These are phyloP conservation scores for Corythaeola cristata DNA, from an alignment of 2,113 vertebrate species.

Conservation along the genomic window DNA sequence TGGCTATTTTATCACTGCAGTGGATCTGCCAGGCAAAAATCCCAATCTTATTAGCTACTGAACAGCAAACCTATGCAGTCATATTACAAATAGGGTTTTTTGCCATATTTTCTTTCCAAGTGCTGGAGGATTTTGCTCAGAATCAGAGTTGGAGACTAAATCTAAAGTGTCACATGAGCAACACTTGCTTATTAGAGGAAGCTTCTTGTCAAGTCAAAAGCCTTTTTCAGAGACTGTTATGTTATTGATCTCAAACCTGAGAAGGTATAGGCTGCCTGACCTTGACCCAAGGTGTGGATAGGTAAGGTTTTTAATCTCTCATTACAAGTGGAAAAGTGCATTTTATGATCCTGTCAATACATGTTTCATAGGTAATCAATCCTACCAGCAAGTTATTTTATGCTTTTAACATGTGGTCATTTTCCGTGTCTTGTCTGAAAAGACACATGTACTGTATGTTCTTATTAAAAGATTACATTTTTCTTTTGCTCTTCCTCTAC, in stretches of 20 bases:
- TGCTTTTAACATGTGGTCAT: neutral
- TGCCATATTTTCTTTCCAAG: neutral
- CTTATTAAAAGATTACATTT: neutral
- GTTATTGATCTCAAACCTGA: constrained; percentile 11
- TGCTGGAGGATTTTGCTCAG: neutral
- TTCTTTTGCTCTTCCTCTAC: neutral
- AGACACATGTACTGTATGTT: neutral
- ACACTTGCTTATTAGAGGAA: neutral
- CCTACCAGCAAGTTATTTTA: neutral
- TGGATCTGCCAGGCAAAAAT: neutral
- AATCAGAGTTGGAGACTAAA: neutral
- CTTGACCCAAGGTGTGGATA: constrained; percentile 7
- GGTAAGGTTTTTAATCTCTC: neutral
- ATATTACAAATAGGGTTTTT: neutral
- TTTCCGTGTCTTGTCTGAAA: neutral
- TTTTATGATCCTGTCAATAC: neutral
- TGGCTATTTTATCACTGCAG: constrained; percentile 8
- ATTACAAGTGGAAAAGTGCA: neutral
- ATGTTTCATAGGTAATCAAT: neutral
- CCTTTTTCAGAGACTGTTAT: neutral
- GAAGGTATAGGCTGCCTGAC: neutral
- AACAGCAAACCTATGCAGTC: neutral
- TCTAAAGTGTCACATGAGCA: neutral
- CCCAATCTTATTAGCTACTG: neutral
- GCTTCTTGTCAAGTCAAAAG: neutral